Conservation (phyloP, 1,140 invertebrate species). For the Pinna nobilis region DNA sequence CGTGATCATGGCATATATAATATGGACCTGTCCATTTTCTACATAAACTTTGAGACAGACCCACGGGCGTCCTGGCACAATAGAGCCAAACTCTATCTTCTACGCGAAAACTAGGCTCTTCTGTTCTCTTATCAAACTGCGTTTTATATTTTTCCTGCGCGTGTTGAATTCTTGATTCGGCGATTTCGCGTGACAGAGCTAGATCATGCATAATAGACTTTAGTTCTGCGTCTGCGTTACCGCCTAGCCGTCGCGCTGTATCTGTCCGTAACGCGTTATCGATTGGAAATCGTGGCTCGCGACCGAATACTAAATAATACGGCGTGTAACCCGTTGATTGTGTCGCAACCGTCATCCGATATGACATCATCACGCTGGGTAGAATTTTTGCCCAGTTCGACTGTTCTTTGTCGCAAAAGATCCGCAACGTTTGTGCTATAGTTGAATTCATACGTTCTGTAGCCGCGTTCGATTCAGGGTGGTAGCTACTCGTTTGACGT, state of each 20-base stretch:
- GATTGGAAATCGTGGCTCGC: slow-evolving; percentile 23
- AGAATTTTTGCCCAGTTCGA: slow-evolving; percentile 17
- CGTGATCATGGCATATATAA: slow-evolving; percentile 6
- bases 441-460: slow-evolving; percentile 27
- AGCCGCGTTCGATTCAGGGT: slow-evolving; percentile 29
- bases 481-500: slow-evolving; percentile 23
- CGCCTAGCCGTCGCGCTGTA: slow-evolving; percentile 12
- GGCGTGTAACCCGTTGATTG: slow-evolving; percentile 31
- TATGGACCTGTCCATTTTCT: slow-evolving; percentile 32
- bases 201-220: slow-evolving; percentile 5
- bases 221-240: slow-evolving; percentile 30
- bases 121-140: slow-evolving; percentile 23
- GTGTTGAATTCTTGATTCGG: slow-evolving; percentile 19
- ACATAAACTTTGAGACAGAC: slow-evolving; percentile 20
- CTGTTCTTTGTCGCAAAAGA: slow-evolving; percentile 34
- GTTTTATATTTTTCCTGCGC: slow-evolving; percentile 35
- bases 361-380: slow-evolving; percentile 10
- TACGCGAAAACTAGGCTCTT: slow-evolving; percentile 1
- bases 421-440: slow-evolving; percentile 17
- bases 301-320: slow-evolving; percentile 30
- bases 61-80: not conserved
- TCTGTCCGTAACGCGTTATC: slow-evolving; percentile 36
- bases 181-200: not conserved
- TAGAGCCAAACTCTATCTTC: slow-evolving; percentile 34
- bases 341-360: slow-evolving; percentile 11